These are phyloP conservation scores for Heliconius ethilla DNA, from an alignment of 2,888 invertebrate species.

Conservation along the genomic window DNA sequence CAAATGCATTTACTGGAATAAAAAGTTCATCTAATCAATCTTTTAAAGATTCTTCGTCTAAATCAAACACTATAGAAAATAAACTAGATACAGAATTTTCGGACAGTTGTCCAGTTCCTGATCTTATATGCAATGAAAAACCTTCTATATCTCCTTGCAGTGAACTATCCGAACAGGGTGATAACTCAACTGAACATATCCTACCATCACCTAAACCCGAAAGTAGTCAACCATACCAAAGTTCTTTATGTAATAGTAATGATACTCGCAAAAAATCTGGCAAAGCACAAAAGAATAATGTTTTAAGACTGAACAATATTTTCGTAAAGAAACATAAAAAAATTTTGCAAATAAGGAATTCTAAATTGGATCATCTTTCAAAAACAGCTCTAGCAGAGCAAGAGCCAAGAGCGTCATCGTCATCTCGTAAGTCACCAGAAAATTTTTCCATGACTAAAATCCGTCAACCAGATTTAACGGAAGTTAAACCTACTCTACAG, in stretches of 20 bases:
- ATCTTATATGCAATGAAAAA: constrained; percentile 79
- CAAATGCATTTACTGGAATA: constrained; percentile 73
- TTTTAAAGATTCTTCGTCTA: constrained; percentile 59
- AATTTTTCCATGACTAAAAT: constrained; percentile 65
- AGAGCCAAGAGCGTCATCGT: constrained; percentile 58
- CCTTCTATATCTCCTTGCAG: constrained; percentile 79
- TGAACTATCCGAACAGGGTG: constrained; percentile 74
- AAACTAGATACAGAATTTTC: constrained; percentile 72
- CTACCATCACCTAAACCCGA: constrained; percentile 56
- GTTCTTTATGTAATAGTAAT: constrained; percentile 46
- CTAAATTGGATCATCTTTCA: constrained; percentile 52
- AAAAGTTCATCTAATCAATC: constrained; percentile 72
- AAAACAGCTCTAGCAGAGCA: constrained; percentile 45
- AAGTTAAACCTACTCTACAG: constrained; percentile 54
- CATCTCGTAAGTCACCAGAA: constrained; percentile 60
- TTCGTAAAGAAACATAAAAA: constrained; percentile 76
- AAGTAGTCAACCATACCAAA: constrained; percentile 50
- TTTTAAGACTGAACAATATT: constrained; percentile 69
- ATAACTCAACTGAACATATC: constrained; percentile 66
- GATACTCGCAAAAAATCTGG: constrained; percentile 52
- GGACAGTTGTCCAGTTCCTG: constrained; percentile 75
- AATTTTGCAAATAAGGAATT: constrained; percentile 73
- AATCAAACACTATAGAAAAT: constrained; percentile 58
- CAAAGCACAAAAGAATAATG: constrained; percentile 50
- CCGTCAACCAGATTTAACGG: constrained; percentile 44